Conservation (phyloP, 1,140 invertebrate species). For the Danaus melanippus region DNA sequence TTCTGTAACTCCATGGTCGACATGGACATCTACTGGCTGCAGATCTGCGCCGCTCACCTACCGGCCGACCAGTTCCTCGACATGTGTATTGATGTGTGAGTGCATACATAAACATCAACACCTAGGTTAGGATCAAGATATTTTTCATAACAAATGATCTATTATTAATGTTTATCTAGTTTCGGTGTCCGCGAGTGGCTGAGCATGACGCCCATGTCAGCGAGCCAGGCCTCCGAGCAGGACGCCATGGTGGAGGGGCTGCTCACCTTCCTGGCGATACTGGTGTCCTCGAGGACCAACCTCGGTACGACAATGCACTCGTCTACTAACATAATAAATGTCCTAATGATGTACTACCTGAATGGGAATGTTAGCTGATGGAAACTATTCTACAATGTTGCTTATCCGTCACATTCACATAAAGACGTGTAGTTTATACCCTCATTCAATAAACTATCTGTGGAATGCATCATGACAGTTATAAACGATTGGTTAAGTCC, state of each 20-base stretch:
- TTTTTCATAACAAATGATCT: too few species aligned
- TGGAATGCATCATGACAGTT: too few species aligned
- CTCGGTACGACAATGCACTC: constrained; percentile 74
- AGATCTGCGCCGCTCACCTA: constrained; percentile 92
- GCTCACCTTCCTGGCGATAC: constrained; percentile 90
- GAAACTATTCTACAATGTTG: too few species aligned
- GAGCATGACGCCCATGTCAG: constrained; percentile 80
- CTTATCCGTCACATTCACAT: too few species aligned
- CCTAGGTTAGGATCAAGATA: too few species aligned
- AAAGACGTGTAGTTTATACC: too few species aligned
- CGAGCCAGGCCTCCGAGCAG: constrained; percentile 81
- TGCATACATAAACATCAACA: constrained; percentile 14
- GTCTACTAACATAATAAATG: too few species aligned
- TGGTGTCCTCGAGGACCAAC: constrained; percentile 93
- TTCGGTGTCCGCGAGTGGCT: constrained; percentile 90
- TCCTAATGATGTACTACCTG: not conserved
- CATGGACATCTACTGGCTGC: constrained; percentile 94
- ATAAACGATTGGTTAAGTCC: too few species aligned
- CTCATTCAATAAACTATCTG: too few species aligned
- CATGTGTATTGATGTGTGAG: constrained; percentile 90
- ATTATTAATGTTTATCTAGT: constrained; percentile 47
- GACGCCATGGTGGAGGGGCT: constrained; percentile 95
- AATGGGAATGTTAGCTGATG: too few species aligned
- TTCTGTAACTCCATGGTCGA: constrained; percentile 99
- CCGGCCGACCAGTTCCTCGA: constrained; percentile 88